Base-by-base conservation (phyloP, 2,113 vertebrate species). In the Tautogolabrus adspersus region DNA sequence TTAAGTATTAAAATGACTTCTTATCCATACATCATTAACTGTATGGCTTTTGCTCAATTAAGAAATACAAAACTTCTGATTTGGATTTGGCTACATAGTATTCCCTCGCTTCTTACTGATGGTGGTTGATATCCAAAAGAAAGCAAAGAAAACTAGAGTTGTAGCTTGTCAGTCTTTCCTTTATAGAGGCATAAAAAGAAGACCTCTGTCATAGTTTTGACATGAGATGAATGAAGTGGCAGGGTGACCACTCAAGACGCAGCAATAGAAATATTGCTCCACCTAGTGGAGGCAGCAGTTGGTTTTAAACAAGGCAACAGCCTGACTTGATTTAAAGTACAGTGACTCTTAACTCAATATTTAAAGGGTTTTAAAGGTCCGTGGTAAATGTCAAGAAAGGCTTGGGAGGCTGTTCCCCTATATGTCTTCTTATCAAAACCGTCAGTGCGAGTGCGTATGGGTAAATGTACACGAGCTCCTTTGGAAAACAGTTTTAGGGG, bases 251-350 rank as follows among this genome's bases (percentile, higher is more conserved):
- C 52, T 70, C 22, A 55, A 58, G 60, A 21, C 30, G 5, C 62
- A 72, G 86, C 46, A 86, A 37, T 44, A 87, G 88, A 86, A 89
- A 85, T 87, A 64, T 75, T 87, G 88, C 92, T 75, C 94, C 94
- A 87, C 91, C 94, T 93, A 87, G 92, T 93, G 94, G 93, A 75
- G 1, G 56, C 66, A 75, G 18, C 1, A 12, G 62, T 51, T 3
- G 10, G n/a, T 56, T 23, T 59, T 8, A 40, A 9, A 26, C 30
- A 34, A 42, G 37, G 54, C 47, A 65, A 52, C 75, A 74, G 56
- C 3, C 54, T 44, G 60, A 61, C 21, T 74, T 44, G 4, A 70
- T 5, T 67, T 1, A 44, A 49, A 37, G 60, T 46, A 60, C 30
- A 63, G 37, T n/a, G 66, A 47, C 40, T 64, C 19, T 7, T 63